Evolutionary conservation across 2,113 vertebrate genomes (phyloP), one percentile per base, ranked within the genome.

Genomic region (Scartelaos histophorus): DNA sequence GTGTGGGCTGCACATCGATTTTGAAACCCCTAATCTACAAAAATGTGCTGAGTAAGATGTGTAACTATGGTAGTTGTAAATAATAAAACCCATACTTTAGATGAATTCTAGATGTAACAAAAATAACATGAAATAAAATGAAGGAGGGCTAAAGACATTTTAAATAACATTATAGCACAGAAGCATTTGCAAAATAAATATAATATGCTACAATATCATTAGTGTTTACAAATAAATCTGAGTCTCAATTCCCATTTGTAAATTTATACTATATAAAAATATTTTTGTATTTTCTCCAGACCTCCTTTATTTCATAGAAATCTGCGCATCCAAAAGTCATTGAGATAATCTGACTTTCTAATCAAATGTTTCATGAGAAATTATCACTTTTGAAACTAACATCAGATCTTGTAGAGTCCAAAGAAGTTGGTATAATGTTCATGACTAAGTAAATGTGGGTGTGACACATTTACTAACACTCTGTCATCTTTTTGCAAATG

Each of bases 341-440:
- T 70, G 34, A n/a, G 10, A 60, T 72, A 70, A 78, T 72, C 54
- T 64, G 58, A 58, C 35, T 69, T 49, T 70, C 61, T 12, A 15
- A 15, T 70, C 60, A 60, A 57, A 72, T 65, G 71, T 76, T 57
- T 21, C 70, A 80, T 49, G 24, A 49, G 3, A 13, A 49, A 29
- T 21, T 25, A 9, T 34, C 16, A 69, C 51, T 54, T 1, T 3
- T n/a, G 13, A 24, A 4, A 24, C 1, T 1, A 45, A n/a, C 43
- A 35, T 90, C 67, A 90, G 71, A 93, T 87, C 80, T 92, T 90
- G 80, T 91, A 93, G 19, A 94, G 86, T 70, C 93, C 93, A 60
- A 94, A 94, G 78, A 92, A 93, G 75, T 91, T 93, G 68, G 51
- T 85, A 16, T 89, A 19, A 68, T 74, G 74, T 15, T 71, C 46